Base-by-base conservation (phyloP, 1,140 invertebrate species). In the Eriocheir sinensis region DNA sequence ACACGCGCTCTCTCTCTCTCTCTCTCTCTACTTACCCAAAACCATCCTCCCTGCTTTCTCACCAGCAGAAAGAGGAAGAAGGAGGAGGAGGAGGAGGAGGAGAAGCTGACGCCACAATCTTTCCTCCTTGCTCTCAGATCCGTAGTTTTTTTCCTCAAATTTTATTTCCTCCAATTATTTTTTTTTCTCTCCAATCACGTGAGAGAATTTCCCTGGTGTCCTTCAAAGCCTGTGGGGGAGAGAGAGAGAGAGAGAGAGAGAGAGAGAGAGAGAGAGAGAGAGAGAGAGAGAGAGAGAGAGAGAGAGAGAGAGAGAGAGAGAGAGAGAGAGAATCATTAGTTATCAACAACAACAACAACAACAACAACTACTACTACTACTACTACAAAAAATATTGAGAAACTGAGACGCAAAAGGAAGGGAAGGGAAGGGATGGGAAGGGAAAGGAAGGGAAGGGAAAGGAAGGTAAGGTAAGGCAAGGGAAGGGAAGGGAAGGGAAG, bases 361-460 rank as follows among this genome's bases (percentile, higher is more conserved):
- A 17, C 4, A 89, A 40, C 36, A 40, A 89, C 15, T 21, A 85
- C 12, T 15, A 34, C 15, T 21, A 12, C 15, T 12, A n/a, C n/a
- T n/a, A n/a, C n/a, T n/a, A n/a, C n/a, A n/a, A n/a, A 85, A 34
- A 34, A 34, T 15, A 21, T 12, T 21, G 86, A 89, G 86, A 89
- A 40, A 89, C 34, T 38, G 86, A 89, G 86, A 89, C 6, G 41
- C 34, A 89, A 40, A 89, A 40, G 41, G 86, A 89, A 40, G 41
- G 86, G 41, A 40, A 89, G 86, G 41, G 86, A 89, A 89, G 86
- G 41, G 86, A 89, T 32, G 41, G 86, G 41, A 40, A 89, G 86
- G 41, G 86, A 89, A 40, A 89, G 36, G 12, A 40, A 89, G 36
- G 12, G 89, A 32, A 17, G n/a, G 44, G 21, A 12, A 38, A 21